A percentile compares a stretch with the other conserved stretches of the same genome.
Conservation (phyloP, 2,888 invertebrate species). For the Amblyjoppa proteus region DNA sequence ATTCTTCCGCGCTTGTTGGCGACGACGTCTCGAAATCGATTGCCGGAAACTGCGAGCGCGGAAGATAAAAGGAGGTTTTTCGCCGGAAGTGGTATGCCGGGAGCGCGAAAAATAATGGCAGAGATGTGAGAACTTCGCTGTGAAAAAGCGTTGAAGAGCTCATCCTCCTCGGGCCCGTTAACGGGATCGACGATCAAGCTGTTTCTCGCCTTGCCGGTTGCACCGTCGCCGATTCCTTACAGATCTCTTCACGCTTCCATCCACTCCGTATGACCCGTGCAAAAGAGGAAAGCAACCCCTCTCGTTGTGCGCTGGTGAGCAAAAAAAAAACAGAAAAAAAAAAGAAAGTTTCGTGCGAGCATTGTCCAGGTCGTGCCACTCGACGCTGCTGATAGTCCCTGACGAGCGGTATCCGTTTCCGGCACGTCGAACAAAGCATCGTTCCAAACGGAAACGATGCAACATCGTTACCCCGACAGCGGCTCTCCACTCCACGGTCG, state of each 20-base stretch:
- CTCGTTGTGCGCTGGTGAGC: conserved; percentile 8
- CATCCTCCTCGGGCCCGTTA: conserved; percentile 69
- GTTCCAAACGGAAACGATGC: conserved; percentile 80
- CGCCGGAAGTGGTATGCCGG: conserved; percentile 59
- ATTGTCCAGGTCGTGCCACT: conserved; percentile 66
- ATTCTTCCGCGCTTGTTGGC: conserved; percentile 48
- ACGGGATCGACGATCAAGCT: conserved; percentile 69
- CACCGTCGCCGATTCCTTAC: conserved; percentile 65
- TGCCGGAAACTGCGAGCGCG: conserved; percentile 59
- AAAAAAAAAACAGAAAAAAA: conserved; percentile 29
- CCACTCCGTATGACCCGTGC: neutral
- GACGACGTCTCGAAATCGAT: conserved; percentile 58
- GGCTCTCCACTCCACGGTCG: conserved; percentile 69
- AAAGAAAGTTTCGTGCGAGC: conserved; percentile 49
- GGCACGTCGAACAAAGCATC: conserved; percentile 81
- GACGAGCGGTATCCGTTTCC: conserved; percentile 84
- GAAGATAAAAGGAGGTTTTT: conserved; percentile 47
- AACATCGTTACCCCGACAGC: conserved; percentile 81
- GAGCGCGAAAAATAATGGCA: conserved; percentile 54
- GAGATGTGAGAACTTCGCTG: conserved; percentile 21
- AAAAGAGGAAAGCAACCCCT: conserved; percentile 21
- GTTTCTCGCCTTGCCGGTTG: conserved; percentile 46
- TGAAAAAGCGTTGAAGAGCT: conserved; percentile 51
- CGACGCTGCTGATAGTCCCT: conserved; percentile 78
- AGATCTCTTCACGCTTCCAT: conserved; percentile 58